phyloP scores from a whole-genome alignment of 2,888 invertebrate genomes.

The Zaprionus bogoriensis region DNA sequence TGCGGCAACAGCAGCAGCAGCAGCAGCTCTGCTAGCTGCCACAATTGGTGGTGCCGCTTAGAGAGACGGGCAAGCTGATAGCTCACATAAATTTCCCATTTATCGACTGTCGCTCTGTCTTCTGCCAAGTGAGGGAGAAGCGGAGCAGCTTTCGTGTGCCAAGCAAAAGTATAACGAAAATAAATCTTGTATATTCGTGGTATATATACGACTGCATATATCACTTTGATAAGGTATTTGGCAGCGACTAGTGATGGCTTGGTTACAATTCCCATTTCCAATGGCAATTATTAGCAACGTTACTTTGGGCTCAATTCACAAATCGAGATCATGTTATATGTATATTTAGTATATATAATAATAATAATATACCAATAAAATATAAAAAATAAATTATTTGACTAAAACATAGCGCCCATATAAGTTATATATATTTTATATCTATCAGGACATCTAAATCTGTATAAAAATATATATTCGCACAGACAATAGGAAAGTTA shows the following conservation, averaged over 20 bases:
- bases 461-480: constrained; percentile 10
- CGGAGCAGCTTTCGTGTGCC: constrained; percentile 12
- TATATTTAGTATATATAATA: too few relatives aligned
- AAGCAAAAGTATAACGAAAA: constrained; percentile 9
- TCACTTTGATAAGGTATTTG: not conserved
- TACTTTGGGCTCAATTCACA: too few relatives aligned
- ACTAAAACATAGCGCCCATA: too few relatives aligned
- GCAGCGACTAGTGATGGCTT: too few relatives aligned
- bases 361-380: too few relatives aligned
- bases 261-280: too few relatives aligned
- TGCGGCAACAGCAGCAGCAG: too few relatives aligned
- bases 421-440: too few relatives aligned
- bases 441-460: not conserved
- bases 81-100: constrained; percentile 15
- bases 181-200: not conserved
- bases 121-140: constrained; percentile 16
- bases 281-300: too few relatives aligned
- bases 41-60: constrained; percentile 2
- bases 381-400: too few relatives aligned
- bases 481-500: constrained; percentile 52
- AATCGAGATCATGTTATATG: too few relatives aligned
- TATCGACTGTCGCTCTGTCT: constrained; percentile 22
- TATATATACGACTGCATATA: not conserved
- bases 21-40: too few relatives aligned
- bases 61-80: not conserved